Conservation (phyloP, 1,140 invertebrate species). For the Orchesella cincta region DNA sequence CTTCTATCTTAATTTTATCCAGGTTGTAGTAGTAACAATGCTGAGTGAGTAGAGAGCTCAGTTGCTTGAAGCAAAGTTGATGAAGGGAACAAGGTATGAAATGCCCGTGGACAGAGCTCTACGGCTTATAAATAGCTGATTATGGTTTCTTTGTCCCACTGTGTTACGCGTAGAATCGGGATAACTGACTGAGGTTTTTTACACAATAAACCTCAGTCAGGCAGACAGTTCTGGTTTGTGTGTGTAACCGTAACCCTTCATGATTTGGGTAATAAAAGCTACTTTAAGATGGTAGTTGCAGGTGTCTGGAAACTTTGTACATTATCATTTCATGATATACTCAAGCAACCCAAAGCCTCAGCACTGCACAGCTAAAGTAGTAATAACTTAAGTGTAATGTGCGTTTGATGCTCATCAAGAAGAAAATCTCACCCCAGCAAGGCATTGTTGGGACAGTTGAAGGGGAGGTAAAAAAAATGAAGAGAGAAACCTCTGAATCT, state of each 20-base stretch:
- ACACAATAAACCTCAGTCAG: not conserved
- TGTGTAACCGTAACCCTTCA: conserved; percentile 23
- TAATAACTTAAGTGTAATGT: not conserved
- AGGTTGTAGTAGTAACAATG: conserved; percentile 3
- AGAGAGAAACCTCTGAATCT: too few relatives aligned
- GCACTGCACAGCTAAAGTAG: not conserved
- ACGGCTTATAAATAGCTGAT: conserved; percentile 27
- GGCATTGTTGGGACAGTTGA: not conserved
- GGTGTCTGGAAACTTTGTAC: conserved; percentile 12
- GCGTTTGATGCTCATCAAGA: not conserved
- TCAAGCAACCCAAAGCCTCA: not conserved
- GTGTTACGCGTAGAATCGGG: conserved; percentile 4
- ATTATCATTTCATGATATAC: not conserved
- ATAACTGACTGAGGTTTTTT: conserved; percentile 7
- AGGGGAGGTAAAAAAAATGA: not conserved
- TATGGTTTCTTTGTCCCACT: conserved; percentile 27
- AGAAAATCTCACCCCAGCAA: too few relatives aligned
- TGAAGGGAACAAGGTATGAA: conserved; percentile 18
- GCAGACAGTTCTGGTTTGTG: not conserved
- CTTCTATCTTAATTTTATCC: conserved; percentile 22
- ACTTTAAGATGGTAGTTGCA: conserved; percentile 8
- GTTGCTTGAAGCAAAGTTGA: conserved; percentile 15
- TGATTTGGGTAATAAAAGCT: conserved; percentile 19
- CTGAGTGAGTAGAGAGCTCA: not conserved
- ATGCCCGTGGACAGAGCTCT: conserved; percentile 11